A percentile compares a stretch with the other conserved stretches of the same genome.
Evolutionary conservation across 2,888 invertebrate species (phyloP).

Genomic region (Thyatira batis): DNA sequence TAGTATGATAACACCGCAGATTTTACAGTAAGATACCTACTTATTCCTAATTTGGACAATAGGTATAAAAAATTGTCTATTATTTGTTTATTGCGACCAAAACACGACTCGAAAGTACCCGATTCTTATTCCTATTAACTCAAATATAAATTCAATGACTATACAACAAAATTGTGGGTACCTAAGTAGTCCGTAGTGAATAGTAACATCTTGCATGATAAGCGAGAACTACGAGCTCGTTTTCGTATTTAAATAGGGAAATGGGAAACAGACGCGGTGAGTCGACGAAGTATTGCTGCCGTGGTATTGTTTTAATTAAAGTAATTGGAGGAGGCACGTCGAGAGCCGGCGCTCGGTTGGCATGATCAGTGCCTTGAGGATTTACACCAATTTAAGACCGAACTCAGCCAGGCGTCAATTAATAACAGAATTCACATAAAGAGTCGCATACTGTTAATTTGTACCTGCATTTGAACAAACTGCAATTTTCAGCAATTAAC

Average conservation of each 20-base stretch:
- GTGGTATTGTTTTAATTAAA: conserved; percentile 82
- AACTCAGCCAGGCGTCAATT: conserved; percentile 73
- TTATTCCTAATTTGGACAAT: no score
- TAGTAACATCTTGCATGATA: conserved; percentile 76
- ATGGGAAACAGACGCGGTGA: conserved; percentile 79
- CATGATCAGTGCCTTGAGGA: conserved; percentile 81
- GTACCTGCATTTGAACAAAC: neutral
- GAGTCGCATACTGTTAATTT: conserved; percentile 38
- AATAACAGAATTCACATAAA: conserved; percentile 60
- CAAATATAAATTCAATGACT: conserved; percentile 11
- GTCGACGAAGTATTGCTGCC: conserved; percentile 77
- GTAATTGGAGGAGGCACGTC: conserved; percentile 81
- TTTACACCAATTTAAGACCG: conserved; percentile 79
- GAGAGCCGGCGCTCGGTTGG: conserved; percentile 73
- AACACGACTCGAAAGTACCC: no score
- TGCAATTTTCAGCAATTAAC: neutral
- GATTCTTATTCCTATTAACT: neutral
- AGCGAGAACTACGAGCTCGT: conserved; percentile 74
- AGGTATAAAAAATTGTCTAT: no score
- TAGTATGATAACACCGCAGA: conserved; percentile 36
- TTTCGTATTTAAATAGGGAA: conserved; percentile 82
- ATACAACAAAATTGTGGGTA: conserved; percentile 31
- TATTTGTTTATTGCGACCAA: no score
- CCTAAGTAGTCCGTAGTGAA: conserved; percentile 58
- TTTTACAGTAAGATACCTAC: no score